A percentile compares a stretch with the other conserved stretches of the same genome.
Conservation (phyloP, 2,888 invertebrate genomes). For the Coenonympha glycerion region DNA sequence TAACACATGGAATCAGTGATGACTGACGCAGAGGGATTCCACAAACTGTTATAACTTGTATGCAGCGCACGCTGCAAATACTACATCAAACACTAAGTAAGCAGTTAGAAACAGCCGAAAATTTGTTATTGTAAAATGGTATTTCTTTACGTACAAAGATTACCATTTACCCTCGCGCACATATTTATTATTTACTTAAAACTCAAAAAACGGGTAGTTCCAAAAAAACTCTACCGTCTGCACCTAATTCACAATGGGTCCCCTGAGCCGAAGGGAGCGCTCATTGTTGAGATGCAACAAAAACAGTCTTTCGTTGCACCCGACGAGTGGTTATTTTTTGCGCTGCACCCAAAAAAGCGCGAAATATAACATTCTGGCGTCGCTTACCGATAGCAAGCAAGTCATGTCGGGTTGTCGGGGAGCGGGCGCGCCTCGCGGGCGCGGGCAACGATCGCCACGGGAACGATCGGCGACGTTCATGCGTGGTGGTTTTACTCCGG, state of each 20-base stretch:
- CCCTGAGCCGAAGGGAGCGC: conserved; percentile 53
- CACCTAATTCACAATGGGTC: conserved; percentile 45
- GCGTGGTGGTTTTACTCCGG: conserved; percentile 61
- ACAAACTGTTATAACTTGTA: not conserved
- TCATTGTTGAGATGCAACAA: conserved; percentile 53
- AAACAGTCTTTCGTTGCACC: conserved; percentile 41
- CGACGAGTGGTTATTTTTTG: conserved; percentile 38
- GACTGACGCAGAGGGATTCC: not conserved
- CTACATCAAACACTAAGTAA: not conserved
- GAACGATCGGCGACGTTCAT: conserved; percentile 42
- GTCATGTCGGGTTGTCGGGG: conserved; percentile 39
- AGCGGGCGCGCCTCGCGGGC: no score
- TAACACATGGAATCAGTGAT: not conserved
- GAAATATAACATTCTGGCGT: conserved; percentile 42
- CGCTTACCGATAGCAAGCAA: conserved; percentile 54
- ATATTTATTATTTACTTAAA: no score
- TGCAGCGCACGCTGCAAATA: not conserved
- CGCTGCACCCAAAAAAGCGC: conserved; percentile 46
- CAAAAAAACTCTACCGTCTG: conserved; percentile 28
- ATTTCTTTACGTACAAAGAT: not conserved
- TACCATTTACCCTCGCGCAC: not conserved
- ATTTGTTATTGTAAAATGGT: not conserved
- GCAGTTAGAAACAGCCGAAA: not conserved
- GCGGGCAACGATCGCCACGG: conserved; percentile 37
- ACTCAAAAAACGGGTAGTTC: conserved; percentile 20